phyloP scores from a whole-genome alignment of 1,140 invertebrate genomes.

The Saccostrea glomerata region DNA sequence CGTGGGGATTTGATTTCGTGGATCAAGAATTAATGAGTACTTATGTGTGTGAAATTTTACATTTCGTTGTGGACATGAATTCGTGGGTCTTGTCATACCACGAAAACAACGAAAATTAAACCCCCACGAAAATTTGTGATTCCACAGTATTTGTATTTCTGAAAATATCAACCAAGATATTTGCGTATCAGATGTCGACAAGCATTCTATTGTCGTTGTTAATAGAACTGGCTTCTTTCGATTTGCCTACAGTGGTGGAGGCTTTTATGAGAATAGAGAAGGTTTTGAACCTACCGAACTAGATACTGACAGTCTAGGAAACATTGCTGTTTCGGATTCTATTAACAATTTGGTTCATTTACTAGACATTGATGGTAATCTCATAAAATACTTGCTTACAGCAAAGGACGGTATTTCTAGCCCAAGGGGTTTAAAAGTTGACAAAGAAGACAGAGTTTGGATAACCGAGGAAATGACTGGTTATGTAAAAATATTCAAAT shows the following conservation, averaged over 20 bases:
- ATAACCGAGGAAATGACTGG: background rate
- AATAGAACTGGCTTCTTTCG: background rate
- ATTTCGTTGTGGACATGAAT: too few species aligned
- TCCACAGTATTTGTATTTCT: background rate
- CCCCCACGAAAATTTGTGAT: too few species aligned
- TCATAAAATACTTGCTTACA: background rate
- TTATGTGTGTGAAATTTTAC: too few species aligned
- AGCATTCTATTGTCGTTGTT: background rate
- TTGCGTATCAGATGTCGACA: background rate
- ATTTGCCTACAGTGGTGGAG: background rate
- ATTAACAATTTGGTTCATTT: background rate
- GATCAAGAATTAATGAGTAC: too few species aligned
- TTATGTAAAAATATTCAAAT: background rate
- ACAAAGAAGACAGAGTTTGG: background rate
- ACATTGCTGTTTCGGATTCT: background rate
- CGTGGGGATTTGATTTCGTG: too few species aligned
- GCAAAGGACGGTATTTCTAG: background rate
- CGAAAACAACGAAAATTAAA: too few species aligned
- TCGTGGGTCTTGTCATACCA: too few species aligned
- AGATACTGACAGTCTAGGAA: background rate
- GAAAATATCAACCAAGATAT: slow-evolving; percentile 9
- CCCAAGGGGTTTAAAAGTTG: background rate
- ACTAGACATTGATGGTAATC: background rate
- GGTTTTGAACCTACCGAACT: background rate
- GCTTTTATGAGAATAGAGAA: background rate